A percentile compares a stretch with the other conserved stretches of the same genome.
These are phyloP conservation scores for Caenorhabditis doughertyi DNA, from an alignment of 2,888 invertebrate genomes.

Conservation along the genomic window DNA sequence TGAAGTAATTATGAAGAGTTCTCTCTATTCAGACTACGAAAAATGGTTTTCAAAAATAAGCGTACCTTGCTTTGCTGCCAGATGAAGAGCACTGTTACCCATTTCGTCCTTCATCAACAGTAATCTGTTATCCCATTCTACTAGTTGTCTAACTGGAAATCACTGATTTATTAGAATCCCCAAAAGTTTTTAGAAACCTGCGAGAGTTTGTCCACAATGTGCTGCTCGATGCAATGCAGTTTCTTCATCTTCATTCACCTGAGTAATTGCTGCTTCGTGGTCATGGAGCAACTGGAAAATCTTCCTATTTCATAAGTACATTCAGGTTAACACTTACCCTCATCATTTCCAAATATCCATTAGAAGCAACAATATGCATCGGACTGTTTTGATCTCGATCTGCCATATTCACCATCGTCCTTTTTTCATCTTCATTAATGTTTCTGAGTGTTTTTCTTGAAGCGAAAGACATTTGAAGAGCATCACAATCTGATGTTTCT, in stretches of 20 bases:
- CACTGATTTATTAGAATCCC: not conserved
- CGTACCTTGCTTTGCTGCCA: slow-evolving; percentile 83
- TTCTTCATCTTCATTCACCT: slow-evolving; percentile 84
- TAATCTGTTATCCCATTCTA: slow-evolving; percentile 71
- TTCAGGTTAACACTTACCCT: slow-evolving; percentile 47
- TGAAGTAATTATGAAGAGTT: not conserved
- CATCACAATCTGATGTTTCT: not conserved
- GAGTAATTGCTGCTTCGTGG: slow-evolving; percentile 83
- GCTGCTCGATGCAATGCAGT: slow-evolving; percentile 84
- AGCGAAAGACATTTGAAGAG: not conserved
- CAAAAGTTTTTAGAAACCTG: slow-evolving; percentile 33
- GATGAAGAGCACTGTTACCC: slow-evolving; percentile 84
- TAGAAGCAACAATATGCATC: slow-evolving; percentile 84
- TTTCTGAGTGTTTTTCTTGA: slow-evolving; percentile 27
- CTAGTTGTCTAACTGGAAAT: slow-evolving; percentile 63
- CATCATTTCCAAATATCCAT: slow-evolving; percentile 75
- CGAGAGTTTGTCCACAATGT: slow-evolving; percentile 80
- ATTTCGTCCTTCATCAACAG: slow-evolving; percentile 70
- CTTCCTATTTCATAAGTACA: no score
- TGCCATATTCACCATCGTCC: slow-evolving; percentile 82
- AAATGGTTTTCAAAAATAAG: not conserved
- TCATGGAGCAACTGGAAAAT: slow-evolving; percentile 83
- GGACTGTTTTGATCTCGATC: slow-evolving; percentile 84
- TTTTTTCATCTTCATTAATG: slow-evolving; percentile 37
- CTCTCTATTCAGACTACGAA: not conserved